phyloP scores from a whole-genome alignment of 92 coral and sea anemone species.

The Anthopleura xanthogrammica region DNA sequence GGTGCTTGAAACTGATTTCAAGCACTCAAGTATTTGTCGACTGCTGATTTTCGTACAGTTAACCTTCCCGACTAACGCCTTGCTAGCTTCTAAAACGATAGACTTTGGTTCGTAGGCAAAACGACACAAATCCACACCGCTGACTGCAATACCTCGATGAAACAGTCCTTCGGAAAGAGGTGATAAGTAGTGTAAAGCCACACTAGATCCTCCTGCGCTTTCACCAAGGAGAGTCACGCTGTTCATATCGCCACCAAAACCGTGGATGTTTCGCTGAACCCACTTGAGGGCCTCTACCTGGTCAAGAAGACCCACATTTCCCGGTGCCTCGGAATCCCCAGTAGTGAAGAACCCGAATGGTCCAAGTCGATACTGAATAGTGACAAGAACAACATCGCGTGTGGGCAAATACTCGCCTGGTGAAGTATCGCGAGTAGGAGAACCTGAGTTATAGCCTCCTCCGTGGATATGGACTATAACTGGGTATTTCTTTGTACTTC shows the following conservation, averaged over 20 bases:
- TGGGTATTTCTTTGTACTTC: slow-evolving; percentile 30
- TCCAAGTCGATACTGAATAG: slow-evolving; percentile 65
- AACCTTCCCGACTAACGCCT: slow-evolving; percentile 27
- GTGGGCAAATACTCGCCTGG: slow-evolving; percentile 63
- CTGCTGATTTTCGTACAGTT: slow-evolving; percentile 11
- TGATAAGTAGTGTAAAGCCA: slow-evolving; percentile 56
- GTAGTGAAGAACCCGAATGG: slow-evolving; percentile 65
- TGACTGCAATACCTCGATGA: slow-evolving; percentile 59
- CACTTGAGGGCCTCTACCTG: slow-evolving; percentile 71
- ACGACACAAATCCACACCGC: slow-evolving; percentile 67
- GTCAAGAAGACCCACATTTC: slow-evolving; percentile 73
- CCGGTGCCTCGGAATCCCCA: slow-evolving; percentile 60
- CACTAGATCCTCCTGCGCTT: slow-evolving; percentile 75
- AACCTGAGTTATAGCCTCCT: slow-evolving; percentile 64
- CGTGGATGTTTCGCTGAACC: slow-evolving; percentile 50
- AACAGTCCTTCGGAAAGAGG: slow-evolving; percentile 60
- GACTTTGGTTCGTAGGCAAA: slow-evolving; percentile 47
- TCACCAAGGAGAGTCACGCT: slow-evolving; percentile 67
- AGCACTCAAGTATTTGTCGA: slow-evolving; percentile 25
- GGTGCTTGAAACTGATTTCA: slow-evolving; percentile 14
- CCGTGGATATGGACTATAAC: slow-evolving; percentile 70
- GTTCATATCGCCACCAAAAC: slow-evolving; percentile 57
- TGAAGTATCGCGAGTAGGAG: slow-evolving; percentile 54
- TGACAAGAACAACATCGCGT: slow-evolving; percentile 54
- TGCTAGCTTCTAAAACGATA: slow-evolving; percentile 26